Conservation (phyloP, 1,140 invertebrate genomes). For the Nasonia vitripennis region DNA sequence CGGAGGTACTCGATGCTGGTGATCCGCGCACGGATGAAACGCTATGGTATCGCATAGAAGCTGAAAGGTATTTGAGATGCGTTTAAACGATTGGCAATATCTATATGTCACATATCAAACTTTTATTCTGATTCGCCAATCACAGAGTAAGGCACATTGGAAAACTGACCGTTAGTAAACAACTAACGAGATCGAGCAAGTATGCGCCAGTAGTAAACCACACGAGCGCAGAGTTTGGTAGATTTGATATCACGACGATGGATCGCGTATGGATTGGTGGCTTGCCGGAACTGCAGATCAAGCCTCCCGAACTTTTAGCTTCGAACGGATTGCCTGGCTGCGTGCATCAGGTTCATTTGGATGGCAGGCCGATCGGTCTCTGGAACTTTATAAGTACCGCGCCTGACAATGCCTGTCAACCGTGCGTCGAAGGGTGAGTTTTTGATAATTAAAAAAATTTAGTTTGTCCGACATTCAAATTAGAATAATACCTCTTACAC, state of each 20-base stretch:
- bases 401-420: conserved; percentile 81
- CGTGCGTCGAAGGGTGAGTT: conserved; percentile 83
- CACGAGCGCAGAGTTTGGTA: conserved; percentile 74
- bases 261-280: conserved; percentile 79
- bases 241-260: conserved; percentile 74
- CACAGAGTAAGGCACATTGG: conserved; percentile 77
- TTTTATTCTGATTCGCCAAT: conserved; percentile 31
- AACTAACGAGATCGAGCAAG: conserved; percentile 66
- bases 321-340: conserved; percentile 82
- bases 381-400: conserved; percentile 88
- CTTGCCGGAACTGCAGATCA: conserved; percentile 73
- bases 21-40: conserved; percentile 77
- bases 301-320: conserved; percentile 71
- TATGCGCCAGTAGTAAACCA: conserved; percentile 68
- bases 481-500: not conserved
- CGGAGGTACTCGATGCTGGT: conserved; percentile 76
- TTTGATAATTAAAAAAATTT: not conserved
- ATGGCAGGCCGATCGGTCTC: conserved; percentile 87
- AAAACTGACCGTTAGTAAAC: conserved; percentile 75
- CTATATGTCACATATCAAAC: too few species aligned
- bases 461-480: not conserved
- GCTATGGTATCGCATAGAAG: conserved; percentile 85
- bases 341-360: conserved; percentile 85
- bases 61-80: conserved; percentile 76
- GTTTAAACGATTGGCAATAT: too few species aligned